phyloP scores from a whole-genome alignment of 2,888 invertebrate genomes.

The Lottia gigantea region DNA sequence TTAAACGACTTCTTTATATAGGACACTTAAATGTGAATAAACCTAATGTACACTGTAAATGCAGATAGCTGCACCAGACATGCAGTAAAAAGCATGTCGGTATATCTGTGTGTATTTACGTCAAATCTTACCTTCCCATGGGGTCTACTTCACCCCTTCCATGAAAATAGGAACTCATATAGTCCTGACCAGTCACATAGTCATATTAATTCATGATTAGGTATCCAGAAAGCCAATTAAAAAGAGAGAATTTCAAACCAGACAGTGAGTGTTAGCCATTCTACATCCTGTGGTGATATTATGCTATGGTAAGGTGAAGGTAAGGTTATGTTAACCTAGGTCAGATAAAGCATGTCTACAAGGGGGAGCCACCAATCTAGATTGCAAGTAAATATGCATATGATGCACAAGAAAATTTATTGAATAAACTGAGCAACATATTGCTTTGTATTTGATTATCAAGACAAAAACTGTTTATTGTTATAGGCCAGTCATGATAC shows the following conservation, averaged over 20 bases:
- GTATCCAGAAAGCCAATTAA: neutral
- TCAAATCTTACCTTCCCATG: slow-evolving; percentile 6
- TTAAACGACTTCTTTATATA: neutral
- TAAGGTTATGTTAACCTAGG: slow-evolving; percentile 5
- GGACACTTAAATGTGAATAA: slow-evolving; percentile 8
- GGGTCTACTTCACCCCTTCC: slow-evolving; percentile 10
- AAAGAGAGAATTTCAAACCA: neutral
- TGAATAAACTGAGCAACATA: no score
- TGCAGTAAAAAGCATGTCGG: slow-evolving; percentile 8
- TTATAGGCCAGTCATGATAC: no score
- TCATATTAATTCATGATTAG: neutral
- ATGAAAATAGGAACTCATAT: slow-evolving; percentile 10
- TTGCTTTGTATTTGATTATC: no score
- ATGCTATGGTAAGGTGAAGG: slow-evolving; percentile 8
- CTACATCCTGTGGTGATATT: slow-evolving; percentile 10
- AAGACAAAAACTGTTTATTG: no score
- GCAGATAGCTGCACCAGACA: slow-evolving; percentile 11
- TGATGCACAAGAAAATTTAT: no score
- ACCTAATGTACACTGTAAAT: neutral
- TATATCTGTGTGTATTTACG: neutral
- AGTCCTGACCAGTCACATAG: slow-evolving; percentile 7
- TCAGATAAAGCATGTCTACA: slow-evolving; percentile 1
- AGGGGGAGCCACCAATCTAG: slow-evolving; percentile 1
- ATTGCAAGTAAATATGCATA: no score
- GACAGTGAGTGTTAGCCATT: slow-evolving; percentile 6